phyloP scores from a whole-genome alignment of 2,888 invertebrate species.

The Chrysomela aeneicollis region DNA sequence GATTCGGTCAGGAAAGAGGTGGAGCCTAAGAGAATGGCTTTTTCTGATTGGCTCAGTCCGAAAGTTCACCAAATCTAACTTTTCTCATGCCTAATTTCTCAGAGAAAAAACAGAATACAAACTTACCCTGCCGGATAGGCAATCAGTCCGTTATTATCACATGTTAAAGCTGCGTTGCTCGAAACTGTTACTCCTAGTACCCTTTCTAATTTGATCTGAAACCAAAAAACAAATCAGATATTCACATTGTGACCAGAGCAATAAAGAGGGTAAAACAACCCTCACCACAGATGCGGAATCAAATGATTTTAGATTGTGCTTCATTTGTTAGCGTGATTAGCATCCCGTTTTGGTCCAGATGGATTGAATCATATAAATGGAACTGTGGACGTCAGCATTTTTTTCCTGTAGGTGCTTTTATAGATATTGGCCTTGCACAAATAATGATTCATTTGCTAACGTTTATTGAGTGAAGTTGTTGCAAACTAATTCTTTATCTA shows the following conservation, averaged over 20 bases:
- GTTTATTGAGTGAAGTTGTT: too few species aligned
- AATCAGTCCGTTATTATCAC: constrained; percentile 86
- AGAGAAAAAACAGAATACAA: background rate
- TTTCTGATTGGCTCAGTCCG: too few species aligned
- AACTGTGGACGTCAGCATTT: constrained; percentile 15
- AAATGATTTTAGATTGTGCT: background rate
- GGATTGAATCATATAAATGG: constrained; percentile 27
- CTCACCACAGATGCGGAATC: background rate
- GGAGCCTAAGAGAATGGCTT: too few species aligned
- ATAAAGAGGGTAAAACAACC: constrained; percentile 12
- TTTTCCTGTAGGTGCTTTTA: constrained; percentile 15
- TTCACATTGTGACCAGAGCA: background rate
- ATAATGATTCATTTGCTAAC: constrained; percentile 23
- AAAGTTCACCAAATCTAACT: too few species aligned
- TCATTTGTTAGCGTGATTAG: constrained; percentile 5
- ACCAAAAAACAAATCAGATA: constrained; percentile 53
- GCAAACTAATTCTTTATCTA: too few species aligned
- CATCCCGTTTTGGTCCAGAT: constrained; percentile 22
- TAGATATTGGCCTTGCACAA: constrained; percentile 15
- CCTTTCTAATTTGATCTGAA: constrained; percentile 93
- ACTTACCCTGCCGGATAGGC: constrained; percentile 82
- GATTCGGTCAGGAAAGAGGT: too few species aligned
- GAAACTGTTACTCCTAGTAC: constrained; percentile 94
- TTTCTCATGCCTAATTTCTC: too few species aligned
- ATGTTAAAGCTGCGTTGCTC: constrained; percentile 90